phyloP scores from a whole-genome alignment of 2,888 invertebrate genomes.

The Chelonus formosanus region DNA sequence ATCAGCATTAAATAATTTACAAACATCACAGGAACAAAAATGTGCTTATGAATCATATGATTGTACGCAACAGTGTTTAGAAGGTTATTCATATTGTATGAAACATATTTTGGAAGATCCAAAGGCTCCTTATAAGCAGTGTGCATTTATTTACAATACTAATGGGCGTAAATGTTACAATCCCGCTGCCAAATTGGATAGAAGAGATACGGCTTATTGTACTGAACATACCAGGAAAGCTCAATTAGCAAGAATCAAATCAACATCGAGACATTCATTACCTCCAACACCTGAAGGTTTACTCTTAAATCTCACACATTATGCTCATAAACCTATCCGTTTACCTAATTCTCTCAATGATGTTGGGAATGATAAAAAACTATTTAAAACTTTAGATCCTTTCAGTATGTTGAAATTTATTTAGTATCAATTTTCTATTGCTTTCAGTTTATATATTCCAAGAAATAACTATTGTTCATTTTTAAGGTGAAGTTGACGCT shows the following conservation, averaged over 20 bases:
- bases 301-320: constrained; percentile 73
- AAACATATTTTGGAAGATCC: constrained; percentile 87
- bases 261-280: constrained; percentile 71
- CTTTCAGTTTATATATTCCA: constrained; percentile 4
- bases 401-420: constrained; percentile 67
- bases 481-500: constrained; percentile 69
- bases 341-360: constrained; percentile 59
- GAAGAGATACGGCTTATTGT: constrained; percentile 76
- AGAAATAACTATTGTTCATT: constrained; percentile 21
- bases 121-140: constrained; percentile 84
- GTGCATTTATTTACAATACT: constrained; percentile 74
- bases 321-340: constrained; percentile 64
- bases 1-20: constrained; percentile 18
- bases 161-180: constrained; percentile 80
- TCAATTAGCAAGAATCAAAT: constrained; percentile 71
- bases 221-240: constrained; percentile 75
- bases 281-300: constrained; percentile 75
- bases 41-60: constrained; percentile 71
- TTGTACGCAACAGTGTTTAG: constrained; percentile 74
- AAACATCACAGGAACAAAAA: constrained; percentile 37
- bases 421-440: no score
- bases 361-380: constrained; percentile 65
- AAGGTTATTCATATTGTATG: constrained; percentile 80
- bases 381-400: constrained; percentile 68
- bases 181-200: constrained; percentile 79